These are phyloP conservation scores for Eriocheir sinensis DNA, from an alignment of 1,140 invertebrate species.

Conservation along the genomic window DNA sequence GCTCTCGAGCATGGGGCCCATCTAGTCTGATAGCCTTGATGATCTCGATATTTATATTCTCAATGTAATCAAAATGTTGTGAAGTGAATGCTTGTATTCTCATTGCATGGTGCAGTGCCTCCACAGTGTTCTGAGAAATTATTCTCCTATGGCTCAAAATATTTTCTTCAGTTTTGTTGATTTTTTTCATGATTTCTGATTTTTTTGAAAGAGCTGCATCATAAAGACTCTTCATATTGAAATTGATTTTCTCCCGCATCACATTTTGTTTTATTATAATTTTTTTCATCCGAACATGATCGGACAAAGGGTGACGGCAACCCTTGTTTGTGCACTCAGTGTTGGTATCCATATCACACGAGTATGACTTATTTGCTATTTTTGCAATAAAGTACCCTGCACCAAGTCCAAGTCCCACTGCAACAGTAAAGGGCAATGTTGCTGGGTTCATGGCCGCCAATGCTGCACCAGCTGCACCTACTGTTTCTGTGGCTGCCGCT, in stretches of 20 bases:
- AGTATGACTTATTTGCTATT: background rate
- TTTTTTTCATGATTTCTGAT: constrained; percentile 39
- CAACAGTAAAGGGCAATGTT: constrained; percentile 56
- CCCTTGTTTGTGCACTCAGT: constrained; percentile 34
- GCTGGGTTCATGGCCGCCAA: too few relatives aligned
- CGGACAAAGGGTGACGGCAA: constrained; percentile 40
- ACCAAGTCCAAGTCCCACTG: constrained; percentile 52
- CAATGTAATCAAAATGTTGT: background rate
- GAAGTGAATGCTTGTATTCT: constrained; percentile 46
- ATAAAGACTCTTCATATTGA: constrained; percentile 57
- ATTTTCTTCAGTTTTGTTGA: constrained; percentile 48
- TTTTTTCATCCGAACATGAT: constrained; percentile 44
- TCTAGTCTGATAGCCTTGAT: constrained; percentile 42
- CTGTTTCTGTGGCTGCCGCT: too few relatives aligned
- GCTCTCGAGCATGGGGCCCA: constrained; percentile 3
- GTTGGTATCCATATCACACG: background rate
- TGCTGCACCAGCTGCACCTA: too few relatives aligned
- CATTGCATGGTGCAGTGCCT: constrained; percentile 24
- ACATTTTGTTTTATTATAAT: constrained; percentile 34
- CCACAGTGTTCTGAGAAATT: constrained; percentile 27
- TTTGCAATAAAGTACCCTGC: constrained; percentile 37
- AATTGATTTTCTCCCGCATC: constrained; percentile 29
- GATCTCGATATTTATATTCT: constrained; percentile 30
- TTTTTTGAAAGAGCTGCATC: constrained; percentile 59
- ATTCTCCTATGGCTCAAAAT: constrained; percentile 4